These are phyloP conservation scores for Arvicanthis niloticus DNA, from an alignment of 2,113 vertebrate genomes.

Conservation along the genomic window DNA sequence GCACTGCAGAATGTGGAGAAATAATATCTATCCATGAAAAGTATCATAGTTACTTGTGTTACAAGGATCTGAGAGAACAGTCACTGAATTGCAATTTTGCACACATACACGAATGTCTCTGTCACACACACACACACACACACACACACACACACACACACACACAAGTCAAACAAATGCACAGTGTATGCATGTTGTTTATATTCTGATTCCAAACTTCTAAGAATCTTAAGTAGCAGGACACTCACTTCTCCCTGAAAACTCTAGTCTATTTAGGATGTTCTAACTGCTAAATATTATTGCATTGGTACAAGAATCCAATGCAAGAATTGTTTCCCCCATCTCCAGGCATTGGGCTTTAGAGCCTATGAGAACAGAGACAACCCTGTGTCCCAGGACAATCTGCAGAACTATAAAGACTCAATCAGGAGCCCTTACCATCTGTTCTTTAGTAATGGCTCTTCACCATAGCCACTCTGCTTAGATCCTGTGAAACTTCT, in stretches of 20 bases:
- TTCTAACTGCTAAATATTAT: neutral
- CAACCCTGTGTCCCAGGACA: neutral
- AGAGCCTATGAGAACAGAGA: neutral
- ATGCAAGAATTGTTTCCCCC: too few relatives aligned
- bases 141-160: neutral
- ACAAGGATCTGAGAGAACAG: neutral
- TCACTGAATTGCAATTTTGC: neutral
- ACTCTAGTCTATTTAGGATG: neutral
- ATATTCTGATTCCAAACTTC: neutral
- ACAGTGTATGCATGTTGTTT: rapidly evolving
- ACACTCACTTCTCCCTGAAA: neutral
- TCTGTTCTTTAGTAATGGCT: neutral
- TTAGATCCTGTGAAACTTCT: too few relatives aligned
- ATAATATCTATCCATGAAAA: neutral
- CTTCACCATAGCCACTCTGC: neutral
- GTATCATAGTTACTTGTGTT: neutral
- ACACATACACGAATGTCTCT: neutral
- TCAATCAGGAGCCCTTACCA: rapidly evolving
- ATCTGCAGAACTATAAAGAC: neutral
- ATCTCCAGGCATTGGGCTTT: too few relatives aligned
- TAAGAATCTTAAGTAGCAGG: neutral
- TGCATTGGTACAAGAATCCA: neutral
- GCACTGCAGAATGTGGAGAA: neutral
- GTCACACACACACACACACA: neutral
- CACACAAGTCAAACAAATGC: neutral